These are phyloP conservation scores for Frieseomelitta varia DNA, from an alignment of 1,140 invertebrate species.

Conservation along the genomic window DNA sequence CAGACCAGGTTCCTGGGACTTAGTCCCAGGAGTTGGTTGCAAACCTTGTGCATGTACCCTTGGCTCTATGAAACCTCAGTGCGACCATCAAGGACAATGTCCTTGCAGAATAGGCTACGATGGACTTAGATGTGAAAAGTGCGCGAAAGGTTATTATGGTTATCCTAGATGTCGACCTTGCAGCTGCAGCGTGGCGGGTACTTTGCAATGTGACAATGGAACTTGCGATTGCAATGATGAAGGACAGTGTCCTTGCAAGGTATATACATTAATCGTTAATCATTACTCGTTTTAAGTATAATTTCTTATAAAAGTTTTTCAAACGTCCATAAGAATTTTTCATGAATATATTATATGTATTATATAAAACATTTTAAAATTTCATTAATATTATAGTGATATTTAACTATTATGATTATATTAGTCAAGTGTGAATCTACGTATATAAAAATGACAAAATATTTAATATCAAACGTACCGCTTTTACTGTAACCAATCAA, in stretches of 20 bases:
- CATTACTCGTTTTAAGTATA: too few species aligned
- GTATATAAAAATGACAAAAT: too few species aligned
- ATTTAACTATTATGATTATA: too few species aligned
- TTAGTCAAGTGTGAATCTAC: too few species aligned
- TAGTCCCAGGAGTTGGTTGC: constrained; percentile 88
- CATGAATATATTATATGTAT: too few species aligned
- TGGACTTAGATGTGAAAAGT: constrained; percentile 90
- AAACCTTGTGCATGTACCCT: constrained; percentile 90
- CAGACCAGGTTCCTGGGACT: constrained; percentile 89
- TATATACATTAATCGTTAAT: constrained; percentile 62
- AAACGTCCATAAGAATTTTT: too few species aligned
- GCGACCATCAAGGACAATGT: constrained; percentile 91
- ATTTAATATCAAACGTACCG: too few species aligned
- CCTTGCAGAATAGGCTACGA: constrained; percentile 91
- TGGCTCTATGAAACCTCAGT: constrained; percentile 88
- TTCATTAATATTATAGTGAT: too few species aligned
- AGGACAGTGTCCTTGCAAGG: constrained; percentile 95
- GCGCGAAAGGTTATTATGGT: constrained; percentile 92
- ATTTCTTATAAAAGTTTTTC: too few species aligned
- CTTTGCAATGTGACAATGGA: constrained; percentile 84
- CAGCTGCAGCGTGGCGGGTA: constrained; percentile 89
- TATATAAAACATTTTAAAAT: too few species aligned
- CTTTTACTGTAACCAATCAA: too few species aligned
- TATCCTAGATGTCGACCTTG: constrained; percentile 94
- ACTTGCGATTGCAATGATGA: constrained; percentile 88